Evolutionary conservation across 2,888 invertebrate species (phyloP).

Genomic region (Atherix ibis): DNA sequence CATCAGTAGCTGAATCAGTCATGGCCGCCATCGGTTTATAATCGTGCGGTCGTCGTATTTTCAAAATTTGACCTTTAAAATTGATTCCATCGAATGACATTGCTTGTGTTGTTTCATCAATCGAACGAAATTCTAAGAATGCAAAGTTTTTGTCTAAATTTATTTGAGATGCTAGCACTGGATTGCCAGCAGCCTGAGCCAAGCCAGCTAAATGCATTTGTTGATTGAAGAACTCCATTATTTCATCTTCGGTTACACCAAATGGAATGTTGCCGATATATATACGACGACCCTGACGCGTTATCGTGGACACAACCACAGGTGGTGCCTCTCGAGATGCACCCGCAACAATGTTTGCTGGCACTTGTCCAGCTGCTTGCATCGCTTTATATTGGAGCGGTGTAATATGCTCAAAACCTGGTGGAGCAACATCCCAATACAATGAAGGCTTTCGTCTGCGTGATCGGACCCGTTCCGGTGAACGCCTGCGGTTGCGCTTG

Average conservation of each 20-base stretch:
- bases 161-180: slow-evolving; percentile 98
- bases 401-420: slow-evolving; percentile 94
- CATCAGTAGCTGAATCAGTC: slow-evolving; percentile 70
- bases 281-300: slow-evolving; percentile 77
- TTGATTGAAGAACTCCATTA: too few species aligned
- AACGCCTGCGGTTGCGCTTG: slow-evolving; percentile 35
- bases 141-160: slow-evolving; percentile 99
- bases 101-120: slow-evolving; percentile 98
- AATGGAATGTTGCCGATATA: slow-evolving; percentile 99
- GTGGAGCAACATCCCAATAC: slow-evolving; percentile 98
- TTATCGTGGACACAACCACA: slow-evolving; percentile 92
- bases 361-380: slow-evolving; percentile 89
- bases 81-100: slow-evolving; percentile 99
- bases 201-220: too few species aligned
- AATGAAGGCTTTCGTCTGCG: too few species aligned
- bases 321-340: slow-evolving; percentile 90
- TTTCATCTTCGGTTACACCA: slow-evolving; percentile 93
- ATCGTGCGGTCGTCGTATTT: slow-evolving; percentile 93
- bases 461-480: slow-evolving; percentile 72
- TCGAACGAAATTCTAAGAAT: slow-evolving; percentile 89
- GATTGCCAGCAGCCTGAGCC: too few species aligned
- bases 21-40: slow-evolving; percentile 96
- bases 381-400: slow-evolving; percentile 80
- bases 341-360: slow-evolving; percentile 79
- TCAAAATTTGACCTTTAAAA: slow-evolving; percentile 95